phyloP scores from a whole-genome alignment of 2,797 vertebrate genomes.

The Jordanella pulchra region DNA sequence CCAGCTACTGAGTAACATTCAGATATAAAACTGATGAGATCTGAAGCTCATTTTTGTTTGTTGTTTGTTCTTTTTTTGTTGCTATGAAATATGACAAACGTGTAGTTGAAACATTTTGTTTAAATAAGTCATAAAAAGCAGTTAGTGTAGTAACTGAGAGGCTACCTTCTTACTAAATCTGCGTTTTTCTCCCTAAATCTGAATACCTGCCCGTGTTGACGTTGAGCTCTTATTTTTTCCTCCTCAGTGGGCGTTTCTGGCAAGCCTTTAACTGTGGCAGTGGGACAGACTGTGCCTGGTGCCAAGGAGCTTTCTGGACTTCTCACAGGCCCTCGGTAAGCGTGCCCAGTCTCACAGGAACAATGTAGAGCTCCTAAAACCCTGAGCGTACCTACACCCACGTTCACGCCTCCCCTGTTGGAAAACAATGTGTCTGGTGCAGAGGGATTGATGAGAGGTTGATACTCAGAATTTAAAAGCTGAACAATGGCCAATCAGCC shows the following conservation, averaged over 20 bases:
- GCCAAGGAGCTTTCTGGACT: constrained; percentile 90
- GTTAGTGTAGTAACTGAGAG: too few species aligned
- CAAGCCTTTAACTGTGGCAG: constrained; percentile 83
- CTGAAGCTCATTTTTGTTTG: constrained; percentile 2
- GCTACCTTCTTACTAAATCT: neutral
- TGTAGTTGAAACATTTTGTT: neutral
- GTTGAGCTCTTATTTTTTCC: constrained; percentile 19
- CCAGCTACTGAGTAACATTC: neutral
- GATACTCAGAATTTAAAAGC: constrained; percentile 45
- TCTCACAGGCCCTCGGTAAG: constrained; percentile 87
- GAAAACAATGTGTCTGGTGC: constrained; percentile 56
- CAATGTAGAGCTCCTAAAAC: constrained; percentile 30
- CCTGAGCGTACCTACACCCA: constrained; percentile 36
- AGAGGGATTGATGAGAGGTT: constrained; percentile 59
- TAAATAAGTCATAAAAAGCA: neutral
- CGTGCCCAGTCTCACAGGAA: constrained; percentile 10
- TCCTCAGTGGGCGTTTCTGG: constrained; percentile 73
- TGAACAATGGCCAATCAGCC: constrained; percentile 56
- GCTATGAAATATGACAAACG: neutral
- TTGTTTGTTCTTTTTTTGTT: neutral
- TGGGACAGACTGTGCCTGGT: constrained; percentile 82
- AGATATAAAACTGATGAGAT: constrained; percentile 8
- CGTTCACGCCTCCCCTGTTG: constrained; percentile 30
- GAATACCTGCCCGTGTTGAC: constrained; percentile 5
- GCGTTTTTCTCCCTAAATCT: neutral